phyloP scores from a whole-genome alignment of 2,888 invertebrate species.

The Sipha maydis region DNA sequence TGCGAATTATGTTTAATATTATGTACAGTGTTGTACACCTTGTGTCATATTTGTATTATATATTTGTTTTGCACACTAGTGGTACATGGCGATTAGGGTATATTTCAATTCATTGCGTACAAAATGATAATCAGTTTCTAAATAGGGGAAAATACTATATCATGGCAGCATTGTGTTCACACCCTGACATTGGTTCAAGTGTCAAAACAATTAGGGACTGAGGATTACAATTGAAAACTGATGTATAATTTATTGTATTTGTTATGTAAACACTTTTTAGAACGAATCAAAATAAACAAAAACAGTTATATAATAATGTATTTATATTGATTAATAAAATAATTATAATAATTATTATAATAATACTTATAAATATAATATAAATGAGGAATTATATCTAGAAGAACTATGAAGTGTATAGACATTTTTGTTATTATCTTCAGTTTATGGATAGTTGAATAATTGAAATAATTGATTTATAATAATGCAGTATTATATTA shows the following conservation, averaged over 20 bases:
- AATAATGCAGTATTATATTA: too few species aligned
- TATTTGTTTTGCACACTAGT: neutral
- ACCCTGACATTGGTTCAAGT: constrained; percentile 47
- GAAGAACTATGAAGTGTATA: too few species aligned
- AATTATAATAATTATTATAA: neutral
- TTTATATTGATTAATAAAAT: neutral
- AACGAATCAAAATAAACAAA: neutral
- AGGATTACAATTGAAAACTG: constrained; percentile 14
- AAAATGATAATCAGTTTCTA: constrained; percentile 9
- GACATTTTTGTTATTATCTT: neutral
- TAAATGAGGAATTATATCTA: too few species aligned
- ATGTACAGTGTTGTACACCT: neutral
- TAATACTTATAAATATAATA: too few species aligned
- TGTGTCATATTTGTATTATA: neutral
- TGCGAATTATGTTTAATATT: neutral
- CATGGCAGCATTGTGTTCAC: constrained; percentile 22
- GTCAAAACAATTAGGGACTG: constrained; percentile 53
- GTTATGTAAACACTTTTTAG: neutral
- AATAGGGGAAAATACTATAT: constrained; percentile 15
- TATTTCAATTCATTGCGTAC: neutral
- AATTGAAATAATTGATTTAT: neutral
- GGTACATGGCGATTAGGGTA: neutral
- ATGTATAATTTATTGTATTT: constrained; percentile 23
- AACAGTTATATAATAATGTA: neutral
- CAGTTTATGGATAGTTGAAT: neutral